Conservation (phyloP, 2,888 invertebrate species). For the Cantharis rustica region DNA sequence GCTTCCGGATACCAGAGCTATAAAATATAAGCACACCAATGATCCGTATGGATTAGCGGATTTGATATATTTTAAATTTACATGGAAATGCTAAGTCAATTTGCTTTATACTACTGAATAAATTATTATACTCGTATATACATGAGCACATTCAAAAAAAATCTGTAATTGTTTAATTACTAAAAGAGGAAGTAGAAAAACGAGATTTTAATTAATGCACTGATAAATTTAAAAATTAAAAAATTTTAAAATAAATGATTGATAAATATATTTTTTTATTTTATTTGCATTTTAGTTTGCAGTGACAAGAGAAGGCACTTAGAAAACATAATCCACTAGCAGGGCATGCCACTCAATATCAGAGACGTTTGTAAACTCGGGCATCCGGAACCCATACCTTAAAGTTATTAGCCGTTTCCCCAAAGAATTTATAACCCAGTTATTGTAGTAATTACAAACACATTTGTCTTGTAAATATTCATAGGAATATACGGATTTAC, state of each 20-base stretch:
- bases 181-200: background rate
- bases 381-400: background rate
- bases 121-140: background rate
- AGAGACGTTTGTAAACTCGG: background rate
- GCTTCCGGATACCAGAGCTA: background rate
- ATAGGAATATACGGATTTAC: background rate
- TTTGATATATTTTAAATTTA: slow-evolving; percentile 3
- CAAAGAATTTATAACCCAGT: background rate
- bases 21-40: slow-evolving; percentile 3
- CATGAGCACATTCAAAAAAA: background rate
- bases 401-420: background rate
- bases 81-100: background rate
- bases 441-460: background rate
- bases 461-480: background rate
- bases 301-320: background rate
- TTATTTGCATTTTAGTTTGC: background rate
- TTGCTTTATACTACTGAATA: background rate
- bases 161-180: background rate
- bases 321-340: background rate
- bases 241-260: background rate
- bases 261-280: background rate
- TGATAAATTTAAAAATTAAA: background rate
- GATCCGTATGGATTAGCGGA: background rate
- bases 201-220: background rate
- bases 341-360: background rate